Percentiles rank a stretch among this genome's conserved stretches.
Conservation (phyloP, 1,140 invertebrate genomes). For the Steinernema khuongi region DNA sequence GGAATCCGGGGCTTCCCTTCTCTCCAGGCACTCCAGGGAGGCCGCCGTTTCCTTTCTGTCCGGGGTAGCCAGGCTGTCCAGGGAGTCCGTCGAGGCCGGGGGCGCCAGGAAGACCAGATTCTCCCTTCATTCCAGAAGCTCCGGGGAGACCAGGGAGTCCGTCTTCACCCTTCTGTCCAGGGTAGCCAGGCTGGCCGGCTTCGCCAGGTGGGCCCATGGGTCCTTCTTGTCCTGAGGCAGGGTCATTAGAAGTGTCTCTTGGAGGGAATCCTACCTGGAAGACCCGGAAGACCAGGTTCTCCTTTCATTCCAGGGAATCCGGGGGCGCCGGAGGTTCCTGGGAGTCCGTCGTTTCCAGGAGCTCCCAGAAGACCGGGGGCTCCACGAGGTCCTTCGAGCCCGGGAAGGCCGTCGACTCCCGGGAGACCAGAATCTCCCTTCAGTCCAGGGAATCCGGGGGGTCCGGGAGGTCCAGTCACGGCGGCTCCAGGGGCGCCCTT, state of each 20-base stretch:
- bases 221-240: neutral
- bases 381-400: constrained; percentile 42
- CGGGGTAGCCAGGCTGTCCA: constrained; percentile 61
- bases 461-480: constrained; percentile 24
- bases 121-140: constrained; percentile 61
- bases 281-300: constrained; percentile 40
- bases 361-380: constrained; percentile 50
- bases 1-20: constrained; percentile 10
- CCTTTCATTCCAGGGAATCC: constrained; percentile 62
- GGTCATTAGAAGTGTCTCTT: constrained; percentile 27
- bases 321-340: constrained; percentile 44
- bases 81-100: constrained; percentile 62
- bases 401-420: constrained; percentile 43
- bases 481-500: constrained; percentile 64
- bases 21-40: constrained; percentile 34
- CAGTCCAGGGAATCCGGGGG: constrained; percentile 52
- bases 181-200: constrained; percentile 20
- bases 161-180: constrained; percentile 62
- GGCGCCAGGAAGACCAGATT: constrained; percentile 44
- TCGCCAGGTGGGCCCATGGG: constrained; percentile 36
- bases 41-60: constrained; percentile 20
- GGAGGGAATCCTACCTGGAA: constrained; percentile 15
- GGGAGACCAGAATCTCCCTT: constrained; percentile 40
- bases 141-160: constrained; percentile 60
- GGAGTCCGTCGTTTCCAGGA: constrained; percentile 65